These are phyloP conservation scores for Plectropomus leopardus DNA, from an alignment of 2,113 vertebrate genomes.

Conservation along the genomic window DNA sequence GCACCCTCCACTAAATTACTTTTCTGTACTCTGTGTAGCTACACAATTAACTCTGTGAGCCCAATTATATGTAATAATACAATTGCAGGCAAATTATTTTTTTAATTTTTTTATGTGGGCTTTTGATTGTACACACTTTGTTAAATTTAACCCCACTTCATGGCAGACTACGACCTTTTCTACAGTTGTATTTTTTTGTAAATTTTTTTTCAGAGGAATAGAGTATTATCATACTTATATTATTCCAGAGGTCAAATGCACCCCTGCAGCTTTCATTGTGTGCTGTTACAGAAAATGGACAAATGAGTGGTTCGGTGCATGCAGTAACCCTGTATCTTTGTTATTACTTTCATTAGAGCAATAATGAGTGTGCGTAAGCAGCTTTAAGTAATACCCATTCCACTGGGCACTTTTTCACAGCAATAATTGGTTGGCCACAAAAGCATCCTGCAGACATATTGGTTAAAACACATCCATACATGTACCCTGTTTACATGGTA, in stretches of 20 bases:
- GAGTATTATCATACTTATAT: not conserved
- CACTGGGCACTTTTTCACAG: not conserved
- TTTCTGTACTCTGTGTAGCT: conserved; percentile 31
- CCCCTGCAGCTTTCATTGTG: not conserved
- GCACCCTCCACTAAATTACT: conserved; percentile 38
- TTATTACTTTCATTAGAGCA: not conserved
- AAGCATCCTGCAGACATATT: not conserved
- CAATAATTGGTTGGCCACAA: not conserved
- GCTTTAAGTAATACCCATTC: not conserved
- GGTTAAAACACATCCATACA: not conserved
- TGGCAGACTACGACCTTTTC: not conserved
- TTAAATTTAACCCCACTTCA: not conserved
- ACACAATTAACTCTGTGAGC: conserved; percentile 21
- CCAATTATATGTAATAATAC: conserved; percentile 20
- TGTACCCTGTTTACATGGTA: too few species aligned
- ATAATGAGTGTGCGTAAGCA: not conserved
- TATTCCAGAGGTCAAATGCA: not conserved
- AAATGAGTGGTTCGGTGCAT: too few species aligned
- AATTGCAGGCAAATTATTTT: not conserved
- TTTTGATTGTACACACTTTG: conserved; percentile 11
- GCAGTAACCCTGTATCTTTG: not conserved
- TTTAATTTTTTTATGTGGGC: not conserved
- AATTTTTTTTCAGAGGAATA: not conserved
- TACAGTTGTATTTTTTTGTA: not conserved
- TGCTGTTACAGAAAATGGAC: not conserved